Base-by-base conservation (phyloP, 2,113 vertebrate species). In the Aphelocoma coerulescens region DNA sequence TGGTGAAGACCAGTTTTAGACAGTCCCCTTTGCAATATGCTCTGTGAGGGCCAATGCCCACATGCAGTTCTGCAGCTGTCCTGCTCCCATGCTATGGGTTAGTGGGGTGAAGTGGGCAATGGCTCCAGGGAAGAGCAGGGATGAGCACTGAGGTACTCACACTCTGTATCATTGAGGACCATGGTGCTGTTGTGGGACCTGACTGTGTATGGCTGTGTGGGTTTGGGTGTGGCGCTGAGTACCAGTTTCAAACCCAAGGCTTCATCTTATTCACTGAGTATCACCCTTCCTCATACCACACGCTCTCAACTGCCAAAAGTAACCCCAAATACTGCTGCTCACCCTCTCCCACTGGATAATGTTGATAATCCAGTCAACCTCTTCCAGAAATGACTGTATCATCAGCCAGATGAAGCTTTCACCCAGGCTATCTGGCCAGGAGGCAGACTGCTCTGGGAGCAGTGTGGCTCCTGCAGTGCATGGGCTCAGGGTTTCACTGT, bases 61-160 rank as follows among this genome's bases (percentile, higher is more conserved):
- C 0, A 2, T 3, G 37, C 46, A 33, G 18, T 5, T 28, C 22
- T 39, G 44, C 69, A 52, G 18, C n/a, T 35, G 37, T 32, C n/a
- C 15, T 7, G 13, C 12, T 24, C 5, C 3, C 9, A 10, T 12
- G n/a, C 37, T 16, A 7, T 11, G 18, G 16, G 33, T 23, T 37
- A 17, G 13, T 3, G 1, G 1, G 48, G 5, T 78, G 33, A 58
- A 57, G 17, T 0, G 4, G 57, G 6, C 3, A 10, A 23, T 2
- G 22, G 24, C 33, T 16, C 10, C 1, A 0, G 21, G 13, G n/a
- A 24, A 62, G 41, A 71, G 43, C n/a, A 63, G n/a, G 19, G n/a
- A 23, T 2, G 5, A n/a, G n/a, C 37, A 39, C 21, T 0, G 0
- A 51, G 26, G 30, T 2, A 0, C 39, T 88, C 1, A 0, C 19